Conservation (phyloP, 2,797 vertebrate species). For the Micromesistius poutassou region DNA sequence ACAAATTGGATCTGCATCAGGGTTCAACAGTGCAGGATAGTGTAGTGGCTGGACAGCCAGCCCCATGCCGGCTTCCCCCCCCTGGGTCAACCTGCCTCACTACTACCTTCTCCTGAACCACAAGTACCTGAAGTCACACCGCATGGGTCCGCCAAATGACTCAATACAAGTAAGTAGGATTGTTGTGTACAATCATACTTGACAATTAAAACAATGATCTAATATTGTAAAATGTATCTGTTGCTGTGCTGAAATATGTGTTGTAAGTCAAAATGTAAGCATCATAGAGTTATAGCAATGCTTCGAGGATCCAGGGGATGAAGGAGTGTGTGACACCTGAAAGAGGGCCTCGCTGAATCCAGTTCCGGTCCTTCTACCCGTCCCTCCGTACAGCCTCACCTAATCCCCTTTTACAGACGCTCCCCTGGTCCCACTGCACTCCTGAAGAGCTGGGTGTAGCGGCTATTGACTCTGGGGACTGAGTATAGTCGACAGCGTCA, state of each 20-base stretch:
- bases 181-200: not conserved
- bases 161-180: not conserved
- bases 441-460: not conserved
- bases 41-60: not conserved
- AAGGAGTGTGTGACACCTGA: not conserved
- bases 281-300: no score
- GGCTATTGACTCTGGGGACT: conserved; percentile 30
- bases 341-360: not conserved
- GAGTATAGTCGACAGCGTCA: conserved; percentile 43
- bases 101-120: no score
- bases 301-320: no score
- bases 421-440: not conserved
- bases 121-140: no score
- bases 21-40: not conserved
- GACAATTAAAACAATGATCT: not conserved
- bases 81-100: not conserved
- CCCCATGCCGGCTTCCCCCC: not conserved
- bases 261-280: not conserved
- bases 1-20: not conserved
- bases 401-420: conserved; percentile 6
- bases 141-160: not conserved
- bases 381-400: not conserved
- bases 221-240: not conserved
- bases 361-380: not conserved
- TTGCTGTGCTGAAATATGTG: not conserved